These are phyloP conservation scores for Pica pica DNA, from an alignment of 2,113 vertebrate genomes.

Conservation along the genomic window DNA sequence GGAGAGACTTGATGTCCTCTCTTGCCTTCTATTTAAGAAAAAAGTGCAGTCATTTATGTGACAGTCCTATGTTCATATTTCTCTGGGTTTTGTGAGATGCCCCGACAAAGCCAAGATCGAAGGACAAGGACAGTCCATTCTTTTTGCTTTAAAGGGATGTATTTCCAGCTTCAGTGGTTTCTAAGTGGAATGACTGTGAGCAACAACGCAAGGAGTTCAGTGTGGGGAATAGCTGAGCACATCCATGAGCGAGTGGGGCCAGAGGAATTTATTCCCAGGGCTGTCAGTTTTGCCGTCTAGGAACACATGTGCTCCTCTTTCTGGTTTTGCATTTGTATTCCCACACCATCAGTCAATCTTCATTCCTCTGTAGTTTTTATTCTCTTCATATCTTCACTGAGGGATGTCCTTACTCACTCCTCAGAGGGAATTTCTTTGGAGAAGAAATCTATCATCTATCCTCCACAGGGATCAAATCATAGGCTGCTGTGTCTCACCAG, in stretches of 20 bases:
- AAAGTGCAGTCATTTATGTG: neutral
- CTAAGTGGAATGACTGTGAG: neutral
- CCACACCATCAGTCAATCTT: neutral
- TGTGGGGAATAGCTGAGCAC: neutral
- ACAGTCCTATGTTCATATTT: neutral
- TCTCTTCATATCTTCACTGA: neutral
- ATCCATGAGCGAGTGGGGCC: neutral
- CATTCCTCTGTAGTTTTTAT: neutral
- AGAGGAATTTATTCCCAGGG: neutral
- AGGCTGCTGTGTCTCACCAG: neutral
- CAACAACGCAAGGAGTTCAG: neutral
- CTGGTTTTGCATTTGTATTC: neutral
- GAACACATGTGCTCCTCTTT: neutral
- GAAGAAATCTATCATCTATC: neutral
- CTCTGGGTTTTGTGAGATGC: neutral
- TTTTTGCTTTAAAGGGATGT: neutral
- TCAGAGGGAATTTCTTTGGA: neutral
- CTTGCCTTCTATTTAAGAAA: neutral
- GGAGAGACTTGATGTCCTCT: neutral
- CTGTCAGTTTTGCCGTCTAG: neutral
- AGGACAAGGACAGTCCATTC: neutral
- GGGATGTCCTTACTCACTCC: neutral
- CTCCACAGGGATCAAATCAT: neutral
- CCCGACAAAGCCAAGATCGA: accelerated
- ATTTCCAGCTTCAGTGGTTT: neutral